Conservation (phyloP, 2,888 invertebrate species). For the Lasioglossum villosulum region DNA sequence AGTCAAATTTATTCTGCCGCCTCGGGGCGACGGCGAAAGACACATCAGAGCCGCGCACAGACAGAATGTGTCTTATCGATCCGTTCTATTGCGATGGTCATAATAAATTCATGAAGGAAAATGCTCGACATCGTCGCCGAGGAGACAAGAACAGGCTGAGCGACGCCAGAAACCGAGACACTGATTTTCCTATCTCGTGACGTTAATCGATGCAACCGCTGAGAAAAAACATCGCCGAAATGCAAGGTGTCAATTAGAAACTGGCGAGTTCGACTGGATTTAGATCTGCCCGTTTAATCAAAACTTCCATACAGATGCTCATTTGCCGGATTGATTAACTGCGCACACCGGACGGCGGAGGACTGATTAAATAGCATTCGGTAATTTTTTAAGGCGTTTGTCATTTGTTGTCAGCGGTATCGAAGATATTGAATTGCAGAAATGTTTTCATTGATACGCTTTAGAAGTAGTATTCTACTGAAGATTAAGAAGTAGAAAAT, state of each 20-base stretch:
- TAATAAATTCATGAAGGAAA: slow-evolving; percentile 62
- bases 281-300: background rate
- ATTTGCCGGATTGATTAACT: background rate
- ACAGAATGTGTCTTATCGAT: slow-evolving; percentile 60
- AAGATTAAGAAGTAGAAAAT: too few relatives aligned
- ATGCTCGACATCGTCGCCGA: slow-evolving; percentile 24
- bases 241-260: background rate
- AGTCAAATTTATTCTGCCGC: slow-evolving; percentile 51
- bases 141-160: background rate
- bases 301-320: background rate
- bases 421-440: too few relatives aligned
- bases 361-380: background rate
- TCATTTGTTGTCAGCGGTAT: too few relatives aligned
- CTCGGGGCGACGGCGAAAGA: slow-evolving; percentile 46
- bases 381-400: background rate
- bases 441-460: too few relatives aligned
- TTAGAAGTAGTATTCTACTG: too few relatives aligned
- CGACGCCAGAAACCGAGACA: slow-evolving; percentile 10
- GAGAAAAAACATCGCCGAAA: background rate
- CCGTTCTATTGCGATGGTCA: slow-evolving; percentile 58
- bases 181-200: slow-evolving; percentile 25
- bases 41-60: slow-evolving; percentile 46
- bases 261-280: background rate
- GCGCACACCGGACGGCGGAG: background rate
- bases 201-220: background rate